Evolutionary conservation across 2,888 invertebrate species (phyloP).

Genomic region (Creontiades dilutus): DNA sequence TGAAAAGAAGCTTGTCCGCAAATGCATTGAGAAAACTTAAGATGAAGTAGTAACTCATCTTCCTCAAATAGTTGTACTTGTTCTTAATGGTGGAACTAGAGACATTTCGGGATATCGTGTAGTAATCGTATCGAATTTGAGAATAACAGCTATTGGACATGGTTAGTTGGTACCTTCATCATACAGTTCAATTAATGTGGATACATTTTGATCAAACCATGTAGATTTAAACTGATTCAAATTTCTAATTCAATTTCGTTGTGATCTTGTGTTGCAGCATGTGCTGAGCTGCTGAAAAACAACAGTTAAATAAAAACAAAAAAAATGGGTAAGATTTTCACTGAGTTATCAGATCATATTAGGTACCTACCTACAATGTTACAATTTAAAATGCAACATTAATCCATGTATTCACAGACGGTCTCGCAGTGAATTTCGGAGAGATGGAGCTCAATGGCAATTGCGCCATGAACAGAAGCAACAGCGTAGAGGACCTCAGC

Average conservation of each 20-base stretch:
- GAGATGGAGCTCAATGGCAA: slow-evolving; percentile 75
- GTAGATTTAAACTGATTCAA: too few species aligned
- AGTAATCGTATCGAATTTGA: too few species aligned
- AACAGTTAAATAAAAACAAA: not conserved
- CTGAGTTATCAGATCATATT: not conserved
- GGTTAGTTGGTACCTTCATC: too few species aligned
- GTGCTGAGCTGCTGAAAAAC: not conserved
- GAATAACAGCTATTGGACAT: too few species aligned
- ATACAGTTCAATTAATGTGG: too few species aligned
- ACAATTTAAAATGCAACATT: not conserved
- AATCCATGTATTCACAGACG: slow-evolving; percentile 28
- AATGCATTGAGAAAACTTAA: too few species aligned
- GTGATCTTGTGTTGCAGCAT: not conserved
- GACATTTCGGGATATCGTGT: too few species aligned
- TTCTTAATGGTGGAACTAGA: too few species aligned
- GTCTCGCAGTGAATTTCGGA: slow-evolving; percentile 46
- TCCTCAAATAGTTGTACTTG: too few species aligned
- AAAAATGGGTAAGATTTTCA: not conserved
- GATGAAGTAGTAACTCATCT: too few species aligned
- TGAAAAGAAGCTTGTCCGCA: too few species aligned
- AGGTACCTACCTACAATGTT: not conserved
- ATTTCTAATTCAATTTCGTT: not conserved
- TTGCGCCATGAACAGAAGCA: slow-evolving; percentile 75
- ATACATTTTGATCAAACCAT: too few species aligned
- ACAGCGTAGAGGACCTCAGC: slow-evolving; percentile 84